phyloP scores from a whole-genome alignment of 2,797 vertebrate species.

The Coracias cyanogaster region DNA sequence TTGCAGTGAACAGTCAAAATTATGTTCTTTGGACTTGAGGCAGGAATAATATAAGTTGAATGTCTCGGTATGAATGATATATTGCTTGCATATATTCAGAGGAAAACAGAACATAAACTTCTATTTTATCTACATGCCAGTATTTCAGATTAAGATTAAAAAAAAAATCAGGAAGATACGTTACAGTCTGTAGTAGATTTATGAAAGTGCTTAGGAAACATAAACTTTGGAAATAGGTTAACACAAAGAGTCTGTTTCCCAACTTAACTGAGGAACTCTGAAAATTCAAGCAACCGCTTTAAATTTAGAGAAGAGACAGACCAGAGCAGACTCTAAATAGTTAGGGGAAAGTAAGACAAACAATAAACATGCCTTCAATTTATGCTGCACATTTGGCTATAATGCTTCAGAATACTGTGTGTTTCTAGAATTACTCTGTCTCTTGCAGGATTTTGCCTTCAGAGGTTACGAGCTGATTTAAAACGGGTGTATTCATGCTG shows the following conservation, averaged over 20 bases:
- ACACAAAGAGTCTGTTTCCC: neutral
- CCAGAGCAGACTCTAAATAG: neutral
- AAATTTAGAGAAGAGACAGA: slow-evolving; percentile 18
- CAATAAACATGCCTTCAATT: slow-evolving; percentile 39
- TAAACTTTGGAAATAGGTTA: slow-evolving; percentile 47
- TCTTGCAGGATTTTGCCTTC: slow-evolving; percentile 10
- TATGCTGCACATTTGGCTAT: slow-evolving; percentile 29
- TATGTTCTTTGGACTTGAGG: slow-evolving; percentile 57
- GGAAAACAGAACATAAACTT: slow-evolving; percentile 23
- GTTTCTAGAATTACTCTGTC: slow-evolving; percentile 9
- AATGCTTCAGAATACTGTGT: slow-evolving; percentile 3
- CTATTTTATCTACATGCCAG: slow-evolving; percentile 10
- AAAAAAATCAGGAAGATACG: neutral
- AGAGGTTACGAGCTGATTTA: slow-evolving; percentile 46
- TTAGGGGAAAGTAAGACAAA: slow-evolving; percentile 37
- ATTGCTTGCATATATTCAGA: slow-evolving; percentile 13
- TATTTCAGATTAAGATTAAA: slow-evolving; percentile 43
- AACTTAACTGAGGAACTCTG: neutral
- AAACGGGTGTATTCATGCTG: neutral
- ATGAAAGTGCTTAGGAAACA: slow-evolving; percentile 32
- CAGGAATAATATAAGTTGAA: slow-evolving; percentile 20
- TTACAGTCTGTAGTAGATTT: slow-evolving; percentile 14
- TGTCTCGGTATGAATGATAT: slow-evolving; percentile 12
- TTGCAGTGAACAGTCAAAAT: slow-evolving; percentile 45
- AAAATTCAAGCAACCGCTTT: slow-evolving; percentile 6